Evolutionary conservation across 1,140 invertebrate genomes (phyloP).

Genomic region (Choristoneura fumiferana): DNA sequence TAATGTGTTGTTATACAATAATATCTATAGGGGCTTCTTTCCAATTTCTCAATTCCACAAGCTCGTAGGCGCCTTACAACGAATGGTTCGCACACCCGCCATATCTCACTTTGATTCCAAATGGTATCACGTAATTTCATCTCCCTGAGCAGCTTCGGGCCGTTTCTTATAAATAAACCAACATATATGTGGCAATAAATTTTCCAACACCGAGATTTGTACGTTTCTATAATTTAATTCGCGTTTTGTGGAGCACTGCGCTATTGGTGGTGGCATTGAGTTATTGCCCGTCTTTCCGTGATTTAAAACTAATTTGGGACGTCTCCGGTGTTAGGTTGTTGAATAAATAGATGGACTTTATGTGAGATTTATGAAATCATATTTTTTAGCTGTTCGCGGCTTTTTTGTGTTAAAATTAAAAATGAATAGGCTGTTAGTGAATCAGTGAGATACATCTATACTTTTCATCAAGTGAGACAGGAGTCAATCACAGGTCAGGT

Average conservation of each 20-base stretch:
- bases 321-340: no score
- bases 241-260: slow-evolving; percentile 48
- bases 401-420: no score
- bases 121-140: slow-evolving; percentile 77
- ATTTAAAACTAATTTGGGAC: no score
- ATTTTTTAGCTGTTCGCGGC: no score
- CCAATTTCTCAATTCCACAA: slow-evolving; percentile 11
- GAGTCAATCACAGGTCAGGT: no score
- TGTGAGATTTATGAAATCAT: no score
- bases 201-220: slow-evolving; percentile 58
- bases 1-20: no score
- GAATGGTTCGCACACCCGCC: slow-evolving; percentile 25
- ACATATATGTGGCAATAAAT: slow-evolving; percentile 72
- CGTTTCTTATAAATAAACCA: slow-evolving; percentile 76
- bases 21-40: not conserved
- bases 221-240: slow-evolving; percentile 69
- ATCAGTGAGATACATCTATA: no score
- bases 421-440: no score
- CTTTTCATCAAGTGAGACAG: no score
- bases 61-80: not conserved
- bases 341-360: no score
- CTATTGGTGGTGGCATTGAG: slow-evolving; percentile 41
- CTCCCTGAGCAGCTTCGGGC: slow-evolving; percentile 51
- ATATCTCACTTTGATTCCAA: slow-evolving; percentile 71
- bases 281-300: slow-evolving; percentile 25